These are phyloP conservation scores for Amblyjoppa proteus DNA, from an alignment of 2,888 invertebrate species.

Conservation along the genomic window DNA sequence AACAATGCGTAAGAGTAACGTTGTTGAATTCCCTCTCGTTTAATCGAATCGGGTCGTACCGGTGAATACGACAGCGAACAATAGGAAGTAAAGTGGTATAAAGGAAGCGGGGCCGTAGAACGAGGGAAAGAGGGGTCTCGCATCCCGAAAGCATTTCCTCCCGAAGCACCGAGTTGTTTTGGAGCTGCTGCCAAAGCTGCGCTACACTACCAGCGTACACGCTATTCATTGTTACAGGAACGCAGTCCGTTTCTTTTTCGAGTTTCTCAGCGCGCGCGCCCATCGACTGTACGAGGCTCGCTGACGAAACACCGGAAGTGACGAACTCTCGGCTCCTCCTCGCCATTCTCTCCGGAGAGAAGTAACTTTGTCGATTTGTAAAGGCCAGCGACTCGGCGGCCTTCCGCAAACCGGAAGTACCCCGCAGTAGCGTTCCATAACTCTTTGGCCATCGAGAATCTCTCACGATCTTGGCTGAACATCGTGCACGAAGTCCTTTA, in stretches of 20 bases:
- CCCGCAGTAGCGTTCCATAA: slow-evolving; percentile 43
- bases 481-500: slow-evolving; percentile 60
- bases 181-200: slow-evolving; percentile 66
- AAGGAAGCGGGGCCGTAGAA: background rate
- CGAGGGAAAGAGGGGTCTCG: slow-evolving; percentile 46
- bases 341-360: slow-evolving; percentile 39
- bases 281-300: slow-evolving; percentile 33
- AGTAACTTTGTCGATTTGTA: slow-evolving; percentile 69
- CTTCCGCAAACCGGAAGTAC: slow-evolving; percentile 56
- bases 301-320: slow-evolving; percentile 71
- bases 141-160: slow-evolving; percentile 62
- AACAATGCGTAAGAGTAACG: slow-evolving; percentile 65
- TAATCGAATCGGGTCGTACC: slow-evolving; percentile 32
- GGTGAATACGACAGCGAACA: slow-evolving; percentile 37
- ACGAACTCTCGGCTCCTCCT: slow-evolving; percentile 63
- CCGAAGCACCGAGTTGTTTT: slow-evolving; percentile 63
- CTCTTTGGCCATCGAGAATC: slow-evolving; percentile 55
- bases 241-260: slow-evolving; percentile 50
- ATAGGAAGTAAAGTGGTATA: slow-evolving; percentile 24
- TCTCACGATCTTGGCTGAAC: slow-evolving; percentile 34
- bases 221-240: slow-evolving; percentile 59
- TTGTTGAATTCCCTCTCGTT: slow-evolving; percentile 5
- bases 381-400: slow-evolving; percentile 36
- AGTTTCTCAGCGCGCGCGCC: slow-evolving; percentile 22
- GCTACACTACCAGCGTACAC: slow-evolving; percentile 41